Evolutionary conservation across 2,888 invertebrate species (phyloP), one percentile per base, ranked within the genome.

Genomic region (Cremastinae sp.): DNA sequence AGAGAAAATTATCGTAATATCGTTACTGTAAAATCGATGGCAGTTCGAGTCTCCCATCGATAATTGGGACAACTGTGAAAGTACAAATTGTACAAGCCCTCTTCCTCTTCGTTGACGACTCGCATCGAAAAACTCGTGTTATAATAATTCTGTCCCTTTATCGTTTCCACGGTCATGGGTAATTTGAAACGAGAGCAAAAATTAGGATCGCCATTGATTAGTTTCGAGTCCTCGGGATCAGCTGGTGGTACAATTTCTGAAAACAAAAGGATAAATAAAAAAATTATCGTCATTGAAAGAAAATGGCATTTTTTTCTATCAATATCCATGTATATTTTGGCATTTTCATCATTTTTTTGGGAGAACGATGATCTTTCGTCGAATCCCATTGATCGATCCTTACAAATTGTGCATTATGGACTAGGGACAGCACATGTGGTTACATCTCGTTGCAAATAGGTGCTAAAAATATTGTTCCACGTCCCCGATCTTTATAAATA

Each of bases 61-160:
- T 93, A 94, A 84, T 93, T 94, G 20, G 95, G 95, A 90, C 99
- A 99, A 87, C 96, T 98, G 90, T 98, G 98, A 89, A 98, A 98
- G 88, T 96, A 97, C 58, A 99, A 91, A 90, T 96, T 97, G 90
- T 99, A 99, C 1, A 98, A 92, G 0, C 99, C 99, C 89, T 97
- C 96, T 84, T 97, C 96, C 45, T 93, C 92, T 47, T 93, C 91
- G 1, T 93, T 93, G 0, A 93, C 93, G 64, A 98, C 94, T 80
- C 92, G 93, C 91, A 97, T 93, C 1, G 94, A 93, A 87, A 97
- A 97, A 84, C 92, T 94, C 0, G 93, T 91, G 82, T 93, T 94
- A 82, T 93, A 94, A 83, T 91, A 93, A 62, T 91, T 92, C 75
- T 90, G 91, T 4, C 92, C 92, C 74, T 92, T 90, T 2, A 90